These are phyloP conservation scores for Blastobasis adustella DNA, from an alignment of 2,888 invertebrate genomes.

Conservation along the genomic window DNA sequence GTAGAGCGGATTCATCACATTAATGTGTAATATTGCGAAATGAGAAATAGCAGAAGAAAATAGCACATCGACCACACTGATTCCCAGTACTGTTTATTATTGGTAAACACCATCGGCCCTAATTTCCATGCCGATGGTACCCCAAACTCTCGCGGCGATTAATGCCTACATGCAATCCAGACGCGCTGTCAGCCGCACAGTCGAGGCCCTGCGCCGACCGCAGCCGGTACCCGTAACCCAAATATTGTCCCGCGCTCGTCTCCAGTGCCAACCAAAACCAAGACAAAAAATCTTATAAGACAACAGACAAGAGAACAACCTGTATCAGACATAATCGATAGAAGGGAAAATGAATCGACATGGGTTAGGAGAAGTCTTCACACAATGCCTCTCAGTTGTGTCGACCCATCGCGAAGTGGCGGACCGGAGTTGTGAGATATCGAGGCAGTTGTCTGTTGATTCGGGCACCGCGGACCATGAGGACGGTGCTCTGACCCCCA, in stretches of 20 bases:
- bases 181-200: slow-evolving; percentile 13
- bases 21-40: too few species aligned
- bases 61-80: too few species aligned
- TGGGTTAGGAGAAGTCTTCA: slow-evolving; percentile 27
- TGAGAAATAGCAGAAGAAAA: too few species aligned
- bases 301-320: slow-evolving; percentile 14
- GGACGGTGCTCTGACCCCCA: slow-evolving; percentile 21
- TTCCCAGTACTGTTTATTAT: neutral
- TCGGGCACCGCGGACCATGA: slow-evolving; percentile 34
- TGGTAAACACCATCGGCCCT: neutral
- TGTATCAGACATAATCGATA: slow-evolving; percentile 23
- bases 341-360: slow-evolving; percentile 23
- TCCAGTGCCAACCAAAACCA: too few species aligned
- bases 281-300: too few species aligned
- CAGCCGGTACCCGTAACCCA: slow-evolving; percentile 11
- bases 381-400: slow-evolving; percentile 24
- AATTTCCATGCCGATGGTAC: too few species aligned
- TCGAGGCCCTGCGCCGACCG: slow-evolving; percentile 17
- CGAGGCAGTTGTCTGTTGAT: slow-evolving; percentile 31
- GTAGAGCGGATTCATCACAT: too few species aligned
- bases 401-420: too few species aligned
- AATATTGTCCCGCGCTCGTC: neutral
- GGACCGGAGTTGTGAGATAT: slow-evolving; percentile 15
- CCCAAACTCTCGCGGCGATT: too few species aligned
- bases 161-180: too few species aligned